phyloP scores from a whole-genome alignment of 1,140 invertebrate genomes.

The Panagrolaimus sp. region DNA sequence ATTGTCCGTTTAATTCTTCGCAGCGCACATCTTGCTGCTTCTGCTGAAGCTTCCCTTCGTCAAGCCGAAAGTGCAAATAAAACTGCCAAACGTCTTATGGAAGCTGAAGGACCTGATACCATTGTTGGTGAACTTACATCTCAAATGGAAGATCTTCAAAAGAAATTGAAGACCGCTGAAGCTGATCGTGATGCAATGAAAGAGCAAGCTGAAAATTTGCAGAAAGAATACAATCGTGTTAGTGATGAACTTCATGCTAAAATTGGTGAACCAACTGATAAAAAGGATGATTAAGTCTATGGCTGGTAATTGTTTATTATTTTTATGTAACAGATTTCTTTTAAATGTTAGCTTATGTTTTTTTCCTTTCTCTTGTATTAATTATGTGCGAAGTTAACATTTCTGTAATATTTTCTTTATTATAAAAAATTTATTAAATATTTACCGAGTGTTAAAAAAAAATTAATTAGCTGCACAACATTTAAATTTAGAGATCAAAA shows the following conservation, averaged over 20 bases:
- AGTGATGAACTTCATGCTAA: slow-evolving; percentile 27
- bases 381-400: too few relatives aligned
- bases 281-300: slow-evolving; percentile 43
- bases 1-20: slow-evolving; percentile 50
- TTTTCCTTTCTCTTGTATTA: too few relatives aligned
- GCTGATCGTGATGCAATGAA: slow-evolving; percentile 55
- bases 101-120: slow-evolving; percentile 43
- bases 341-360: too few relatives aligned
- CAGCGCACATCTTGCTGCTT: slow-evolving; percentile 53
- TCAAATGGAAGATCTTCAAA: slow-evolving; percentile 38
- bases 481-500: too few relatives aligned
- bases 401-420: too few relatives aligned
- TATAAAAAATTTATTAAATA: too few relatives aligned
- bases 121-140: slow-evolving; percentile 30
- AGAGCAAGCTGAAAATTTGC: slow-evolving; percentile 49
- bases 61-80: slow-evolving; percentile 56
- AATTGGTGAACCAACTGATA: slow-evolving; percentile 40
- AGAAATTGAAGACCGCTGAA: slow-evolving; percentile 43
- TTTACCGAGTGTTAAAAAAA: too few relatives aligned
- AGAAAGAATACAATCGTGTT: slow-evolving; percentile 55
- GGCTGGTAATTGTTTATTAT: too few relatives aligned
- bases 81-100: slow-evolving; percentile 54
- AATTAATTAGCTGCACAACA: too few relatives aligned
- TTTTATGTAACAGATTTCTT: too few relatives aligned
- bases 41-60: slow-evolving; percentile 56